Base-by-base conservation (phyloP, 37 sponge, comb jelly and placozoan species). In the Oopsacas minuta region DNA sequence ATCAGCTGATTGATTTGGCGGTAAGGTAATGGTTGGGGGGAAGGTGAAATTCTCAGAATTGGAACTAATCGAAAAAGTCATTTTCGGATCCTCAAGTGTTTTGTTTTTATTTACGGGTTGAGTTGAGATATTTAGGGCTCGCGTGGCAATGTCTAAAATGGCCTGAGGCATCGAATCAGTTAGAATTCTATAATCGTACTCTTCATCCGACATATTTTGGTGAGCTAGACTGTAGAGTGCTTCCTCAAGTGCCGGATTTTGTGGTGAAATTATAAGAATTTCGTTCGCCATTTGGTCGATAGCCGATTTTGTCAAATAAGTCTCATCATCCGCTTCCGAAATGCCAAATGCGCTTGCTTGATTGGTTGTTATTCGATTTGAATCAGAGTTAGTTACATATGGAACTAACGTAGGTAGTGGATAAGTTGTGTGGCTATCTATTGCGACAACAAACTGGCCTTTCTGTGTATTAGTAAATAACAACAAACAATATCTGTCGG, bases 271-370 rank as follows among this genome's bases (percentile, higher is more conserved):
- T 32, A 61, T n/a, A 5, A 61, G 30, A 20, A 7, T 61, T 61
- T 61, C 75, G 22, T 3, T 61, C 5, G 30, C 30, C 28, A 25
- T 34, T 10, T 61, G 32, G 28, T 61, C 28, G 28, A 61, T 61
- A 5, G 75, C 75, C 22, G 28, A 61, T 61, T 61, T 61, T 61
- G 28, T 61, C 7, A 61, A 12, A 12, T 32, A 61, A 32, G 75
- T 61, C 5, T 61, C 75, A 10, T 61, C 75, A n/a, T 61, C 28
- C 32, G 75, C 30, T 3, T 61, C 75, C 22, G 75, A 61, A 61
- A 61, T 61, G 22, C 75, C 75, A 12, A 61, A 61, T 32, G 75
- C 75, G 75, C 75, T 61, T 34, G 75, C 75, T 61, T 61, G 75
- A 61, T 10, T 3, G 7, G 75, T 61, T n/a, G 75, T 25, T 5